Conservation (phyloP, 2,797 vertebrate genomes). For the Calcarius lapponicus region DNA sequence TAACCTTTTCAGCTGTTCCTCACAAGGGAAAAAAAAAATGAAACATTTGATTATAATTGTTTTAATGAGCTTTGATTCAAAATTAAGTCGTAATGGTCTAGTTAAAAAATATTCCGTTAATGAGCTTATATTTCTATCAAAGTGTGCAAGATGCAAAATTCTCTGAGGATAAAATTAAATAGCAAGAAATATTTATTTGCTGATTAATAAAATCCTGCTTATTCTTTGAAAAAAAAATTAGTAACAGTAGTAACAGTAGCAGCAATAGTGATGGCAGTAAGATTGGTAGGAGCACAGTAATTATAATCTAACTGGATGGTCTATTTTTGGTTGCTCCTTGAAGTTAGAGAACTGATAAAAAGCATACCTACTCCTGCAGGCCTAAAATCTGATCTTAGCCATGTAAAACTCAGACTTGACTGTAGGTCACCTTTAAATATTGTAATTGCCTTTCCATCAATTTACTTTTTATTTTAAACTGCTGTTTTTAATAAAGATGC, state of each 20-base stretch:
- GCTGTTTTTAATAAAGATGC: not conserved
- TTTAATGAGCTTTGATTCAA: constrained; percentile 84
- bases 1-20: constrained; percentile 82
- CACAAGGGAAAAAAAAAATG: constrained; percentile 80
- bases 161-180: constrained; percentile 76
- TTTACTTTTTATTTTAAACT: not conserved
- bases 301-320: not conserved
- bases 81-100: constrained; percentile 79
- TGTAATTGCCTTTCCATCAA: fast-evolving
- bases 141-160: constrained; percentile 74
- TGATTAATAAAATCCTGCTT: constrained; percentile 66
- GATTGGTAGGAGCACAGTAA: not conserved
- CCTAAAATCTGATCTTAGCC: not conserved
- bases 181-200: constrained; percentile 72
- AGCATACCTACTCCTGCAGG: not conserved
- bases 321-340: not conserved
- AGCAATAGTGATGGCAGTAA: not conserved
- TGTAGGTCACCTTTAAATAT: not conserved
- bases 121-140: constrained; percentile 80
- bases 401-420: not conserved
- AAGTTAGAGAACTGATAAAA: not conserved
- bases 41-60: constrained; percentile 86
- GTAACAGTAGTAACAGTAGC: not conserved
- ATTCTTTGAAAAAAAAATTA: constrained; percentile 52
- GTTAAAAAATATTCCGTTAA: constrained; percentile 79